Evolutionary conservation across 1,140 invertebrate genomes (phyloP).

Genomic region (Vanessa tameamea): DNA sequence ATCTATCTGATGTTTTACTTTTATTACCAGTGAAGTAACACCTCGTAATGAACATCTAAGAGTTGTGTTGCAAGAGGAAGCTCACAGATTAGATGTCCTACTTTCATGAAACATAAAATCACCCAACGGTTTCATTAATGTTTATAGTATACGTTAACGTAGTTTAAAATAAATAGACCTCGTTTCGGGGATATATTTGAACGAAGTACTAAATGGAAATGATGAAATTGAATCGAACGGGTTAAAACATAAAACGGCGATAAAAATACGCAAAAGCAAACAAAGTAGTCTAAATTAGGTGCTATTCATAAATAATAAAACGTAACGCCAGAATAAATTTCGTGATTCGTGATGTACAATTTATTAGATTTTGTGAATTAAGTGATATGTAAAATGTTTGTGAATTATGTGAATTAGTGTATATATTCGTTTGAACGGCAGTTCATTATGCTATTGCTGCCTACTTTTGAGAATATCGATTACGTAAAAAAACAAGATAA

Average conservation of each 20-base stretch:
- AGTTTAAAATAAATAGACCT: not conserved
- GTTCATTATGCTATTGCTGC: no score
- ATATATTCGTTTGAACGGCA: no score
- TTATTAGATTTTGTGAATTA: no score
- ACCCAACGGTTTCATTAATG: slow-evolving; percentile 31
- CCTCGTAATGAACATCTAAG: slow-evolving; percentile 30
- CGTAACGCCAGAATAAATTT: no score
- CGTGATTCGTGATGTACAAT: no score
- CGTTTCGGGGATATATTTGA: not conserved
- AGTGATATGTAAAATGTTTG: no score
- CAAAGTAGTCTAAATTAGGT: not conserved
- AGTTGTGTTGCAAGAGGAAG: slow-evolving; percentile 47
- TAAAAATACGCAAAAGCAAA: not conserved
- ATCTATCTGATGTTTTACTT: slow-evolving; percentile 13
- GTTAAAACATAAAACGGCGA: not conserved
- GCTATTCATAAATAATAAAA: slow-evolving; percentile 1
- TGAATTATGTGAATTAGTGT: no score
- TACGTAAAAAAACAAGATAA: no score
- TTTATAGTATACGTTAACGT: slow-evolving; percentile 30
- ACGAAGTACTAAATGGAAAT: no score
- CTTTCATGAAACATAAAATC: slow-evolving; percentile 40
- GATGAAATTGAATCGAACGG: no score
- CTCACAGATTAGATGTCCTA: slow-evolving; percentile 39
- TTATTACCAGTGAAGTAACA: slow-evolving; percentile 31
- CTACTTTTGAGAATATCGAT: no score